A percentile compares a stretch with the other conserved stretches of the same genome.
Conservation (phyloP, 2,888 invertebrate genomes). For the Melitaea athalia region DNA sequence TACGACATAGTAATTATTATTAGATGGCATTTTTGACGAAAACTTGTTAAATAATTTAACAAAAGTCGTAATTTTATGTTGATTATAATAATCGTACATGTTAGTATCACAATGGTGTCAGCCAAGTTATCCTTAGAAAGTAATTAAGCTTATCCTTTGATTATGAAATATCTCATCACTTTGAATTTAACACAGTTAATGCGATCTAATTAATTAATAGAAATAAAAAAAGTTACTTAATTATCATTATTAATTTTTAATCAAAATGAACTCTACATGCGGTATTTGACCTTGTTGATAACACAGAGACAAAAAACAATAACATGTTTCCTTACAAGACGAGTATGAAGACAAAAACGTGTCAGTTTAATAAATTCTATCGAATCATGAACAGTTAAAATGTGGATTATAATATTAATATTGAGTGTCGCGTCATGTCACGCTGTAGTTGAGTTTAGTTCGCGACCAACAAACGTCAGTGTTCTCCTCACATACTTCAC, state of each 20-base stretch:
- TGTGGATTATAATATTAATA: neutral
- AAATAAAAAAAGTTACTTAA: no score
- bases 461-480: conserved; percentile 69
- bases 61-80: no score
- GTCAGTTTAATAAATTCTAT: neutral
- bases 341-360: neutral
- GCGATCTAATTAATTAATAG: no score
- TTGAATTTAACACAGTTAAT: no score
- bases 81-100: no score
- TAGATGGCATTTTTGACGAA: no score
- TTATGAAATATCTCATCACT: no score
- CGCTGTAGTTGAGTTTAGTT: conserved; percentile 56
- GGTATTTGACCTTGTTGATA: neutral
- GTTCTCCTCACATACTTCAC: conserved; percentile 67
- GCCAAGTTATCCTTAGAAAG: no score
- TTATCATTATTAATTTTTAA: neutral
- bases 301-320: neutral
- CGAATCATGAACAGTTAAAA: neutral
- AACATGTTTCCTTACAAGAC: neutral
- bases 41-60: no score
- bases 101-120: no score
- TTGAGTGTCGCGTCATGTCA: neutral
- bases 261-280: neutral
- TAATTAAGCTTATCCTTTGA: no score
- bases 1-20: no score